These are phyloP conservation scores for Pristionchus mayeri DNA, from an alignment of 2,888 invertebrate genomes.

Conservation along the genomic window DNA sequence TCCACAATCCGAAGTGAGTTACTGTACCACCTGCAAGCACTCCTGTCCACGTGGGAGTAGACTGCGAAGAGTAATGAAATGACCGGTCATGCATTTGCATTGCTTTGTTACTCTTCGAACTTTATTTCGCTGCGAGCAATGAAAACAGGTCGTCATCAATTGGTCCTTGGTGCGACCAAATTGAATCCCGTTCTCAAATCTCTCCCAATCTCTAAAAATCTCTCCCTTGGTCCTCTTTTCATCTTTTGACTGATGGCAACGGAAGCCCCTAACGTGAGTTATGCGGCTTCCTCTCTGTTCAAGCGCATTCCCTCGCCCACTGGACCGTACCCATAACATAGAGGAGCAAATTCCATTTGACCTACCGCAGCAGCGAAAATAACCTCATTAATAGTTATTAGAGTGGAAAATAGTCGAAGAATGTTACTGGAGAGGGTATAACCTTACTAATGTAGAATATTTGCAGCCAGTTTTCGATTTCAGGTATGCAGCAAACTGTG, in stretches of 20 bases:
- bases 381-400: not conserved
- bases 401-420: not conserved
- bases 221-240: not conserved
- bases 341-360: not conserved
- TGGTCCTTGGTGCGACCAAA: not conserved
- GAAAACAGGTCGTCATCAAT: not conserved
- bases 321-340: not conserved
- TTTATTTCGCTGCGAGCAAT: not conserved
- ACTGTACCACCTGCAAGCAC: too few species aligned
- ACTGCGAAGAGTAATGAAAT: too few species aligned
- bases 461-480: not conserved
- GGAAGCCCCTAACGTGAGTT: too few species aligned
- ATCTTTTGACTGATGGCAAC: too few species aligned
- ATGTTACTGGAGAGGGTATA: not conserved
- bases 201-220: too few species aligned
- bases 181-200: not conserved
- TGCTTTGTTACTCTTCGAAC: not conserved
- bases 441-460: not conserved
- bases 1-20: slow-evolving; percentile 31
- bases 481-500: slow-evolving; percentile 23
- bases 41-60: too few species aligned
- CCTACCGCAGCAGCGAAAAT: not conserved
- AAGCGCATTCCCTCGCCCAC: not conserved
- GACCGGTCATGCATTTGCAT: too few species aligned
- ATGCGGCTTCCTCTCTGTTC: not conserved